phyloP scores from a whole-genome alignment of 2,888 invertebrate species.

The Eristalis tenax region DNA sequence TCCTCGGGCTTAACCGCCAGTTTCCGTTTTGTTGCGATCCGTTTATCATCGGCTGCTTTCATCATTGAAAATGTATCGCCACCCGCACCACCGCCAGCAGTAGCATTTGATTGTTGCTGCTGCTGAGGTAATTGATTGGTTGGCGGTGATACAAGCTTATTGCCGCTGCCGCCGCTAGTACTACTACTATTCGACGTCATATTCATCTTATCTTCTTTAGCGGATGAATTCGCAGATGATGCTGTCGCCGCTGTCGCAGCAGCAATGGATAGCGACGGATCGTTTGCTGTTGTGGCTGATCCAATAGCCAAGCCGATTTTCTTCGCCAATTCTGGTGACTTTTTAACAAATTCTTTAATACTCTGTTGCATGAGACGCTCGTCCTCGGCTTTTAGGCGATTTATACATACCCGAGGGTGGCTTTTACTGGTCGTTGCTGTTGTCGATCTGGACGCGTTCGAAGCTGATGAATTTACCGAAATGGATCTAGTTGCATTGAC shows the following conservation, averaged over 20 bases:
- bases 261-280: conserved; percentile 21
- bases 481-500: conserved; percentile 82
- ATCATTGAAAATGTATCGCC: conserved; percentile 82
- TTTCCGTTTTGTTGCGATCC: conserved; percentile 81
- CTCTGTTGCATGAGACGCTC: conserved; percentile 85
- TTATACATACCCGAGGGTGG: conserved; percentile 80
- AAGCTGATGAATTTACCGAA: conserved; percentile 81
- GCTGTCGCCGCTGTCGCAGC: not conserved
- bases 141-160: conserved; percentile 27
- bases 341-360: conserved; percentile 85
- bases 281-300: conserved; percentile 26
- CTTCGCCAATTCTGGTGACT: conserved; percentile 84
- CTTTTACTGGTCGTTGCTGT: conserved; percentile 79
- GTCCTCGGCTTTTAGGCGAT: conserved; percentile 82
- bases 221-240: conserved; percentile 42
- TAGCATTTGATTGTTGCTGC: conserved; percentile 25
- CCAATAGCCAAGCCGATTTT: conserved; percentile 82
- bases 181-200: conserved; percentile 16
- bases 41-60: conserved; percentile 82
- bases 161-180: conserved; percentile 14
- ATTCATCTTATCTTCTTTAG: conserved; percentile 37
- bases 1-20: conserved; percentile 76
- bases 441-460: conserved; percentile 60
- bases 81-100: conserved; percentile 18
- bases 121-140: conserved; percentile 23